Conservation (phyloP, 37 sponge, comb jelly and placozoan species). For the Chondrilla cf. caribensis region DNA sequence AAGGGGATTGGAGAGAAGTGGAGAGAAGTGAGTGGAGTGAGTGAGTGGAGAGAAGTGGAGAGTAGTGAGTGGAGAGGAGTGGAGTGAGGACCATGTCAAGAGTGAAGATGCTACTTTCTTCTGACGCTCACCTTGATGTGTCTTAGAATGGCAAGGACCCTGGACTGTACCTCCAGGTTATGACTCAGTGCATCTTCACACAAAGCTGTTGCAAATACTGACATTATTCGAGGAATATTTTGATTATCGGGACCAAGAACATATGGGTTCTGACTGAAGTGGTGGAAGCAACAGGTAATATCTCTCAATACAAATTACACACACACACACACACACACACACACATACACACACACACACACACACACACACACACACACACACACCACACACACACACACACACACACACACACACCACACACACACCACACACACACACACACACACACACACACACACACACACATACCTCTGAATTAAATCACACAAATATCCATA, state of each 20-base stretch:
- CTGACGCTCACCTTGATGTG: slow-evolving; percentile 81
- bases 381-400: slow-evolving; percentile 1
- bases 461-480: slow-evolving; percentile 72
- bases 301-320: neutral
- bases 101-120: neutral
- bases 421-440: neutral
- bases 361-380: too few species aligned
- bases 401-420: slow-evolving; percentile 1
- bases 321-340: too few species aligned
- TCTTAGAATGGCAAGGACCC: slow-evolving; percentile 77
- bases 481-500: slow-evolving; percentile 93
- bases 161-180: slow-evolving; percentile 41
- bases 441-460: too few species aligned
- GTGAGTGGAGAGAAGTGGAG: neutral
- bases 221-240: slow-evolving; percentile 80
- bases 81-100: neutral
- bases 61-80: neutral
- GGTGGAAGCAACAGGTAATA: neutral
- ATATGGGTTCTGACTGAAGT: slow-evolving; percentile 60
- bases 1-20: neutral
- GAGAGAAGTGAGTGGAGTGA: neutral
- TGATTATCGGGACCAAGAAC: slow-evolving; percentile 75
- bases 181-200: slow-evolving; percentile 47
- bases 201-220: slow-evolving; percentile 78
- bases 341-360: too few species aligned